Base-by-base conservation (phyloP, 2,797 vertebrate species). In the Peromyscus eremicus region DNA sequence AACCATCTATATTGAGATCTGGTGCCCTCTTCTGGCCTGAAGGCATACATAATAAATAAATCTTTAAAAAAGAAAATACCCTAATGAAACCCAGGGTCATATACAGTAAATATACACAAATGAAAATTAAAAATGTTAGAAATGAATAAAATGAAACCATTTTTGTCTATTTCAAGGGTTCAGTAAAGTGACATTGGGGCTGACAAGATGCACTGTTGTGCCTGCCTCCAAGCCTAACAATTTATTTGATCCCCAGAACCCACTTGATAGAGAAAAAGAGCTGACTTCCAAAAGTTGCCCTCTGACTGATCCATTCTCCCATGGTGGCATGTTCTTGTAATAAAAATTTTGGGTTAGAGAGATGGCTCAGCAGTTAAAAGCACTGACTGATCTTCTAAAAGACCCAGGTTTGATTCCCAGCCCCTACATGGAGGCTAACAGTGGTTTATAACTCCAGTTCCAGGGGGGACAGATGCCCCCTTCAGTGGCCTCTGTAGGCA, bases 91-190 rank as follows among this genome's bases (percentile, higher is more conserved):
- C 16, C 34, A 68, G 83, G 64, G 16, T 68, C 40, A 85, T 68
- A 34, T 70, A 80, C 77, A 52, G 9, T 80, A 19, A 80, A n/a
- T 80, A 79, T n/a, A 55, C 2, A 80, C 14, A 34, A 57, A 85
- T 49, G 43, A 68, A 68, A 34, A 34, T 85, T 6, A 8, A 34
- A 11, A 84, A 34, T 29, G 27, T 34, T 52, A 70, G n/a, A 52
- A 55, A 37, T 37, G 37, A 81, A 25, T 49, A 52, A 86, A 37
- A 52, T 68, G 10, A 70, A 86, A 70, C 16, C 27, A 46, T 34
- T 85, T 66, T 49, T 46, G n/a, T 14, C 29, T 46, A 25, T 91
- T 91, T 88, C 27, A 95, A 91, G 57, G 60, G 37, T 93, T 96
- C 4, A 11, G 1, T 80, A 80, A 93, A 85, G 14, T 92, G 29